These are phyloP conservation scores for Sebastes steindachneri DNA, from an alignment of 2,797 vertebrate genomes.

Conservation along the genomic window DNA sequence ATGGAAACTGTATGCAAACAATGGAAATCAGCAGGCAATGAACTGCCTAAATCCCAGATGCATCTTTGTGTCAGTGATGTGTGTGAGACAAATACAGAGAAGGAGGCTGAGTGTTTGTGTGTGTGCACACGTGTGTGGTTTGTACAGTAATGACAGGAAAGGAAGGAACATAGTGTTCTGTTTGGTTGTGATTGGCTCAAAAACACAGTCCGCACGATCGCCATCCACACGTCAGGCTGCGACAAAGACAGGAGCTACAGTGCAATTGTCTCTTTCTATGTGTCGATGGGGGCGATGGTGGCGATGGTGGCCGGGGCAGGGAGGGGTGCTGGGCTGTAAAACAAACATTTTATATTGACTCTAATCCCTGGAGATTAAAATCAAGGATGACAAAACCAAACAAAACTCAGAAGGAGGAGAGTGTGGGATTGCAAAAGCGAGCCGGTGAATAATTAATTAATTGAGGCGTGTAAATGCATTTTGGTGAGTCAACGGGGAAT, in stretches of 20 bases:
- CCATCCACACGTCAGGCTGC: background rate
- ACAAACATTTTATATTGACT: conserved; percentile 21
- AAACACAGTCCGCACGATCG: background rate
- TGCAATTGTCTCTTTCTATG: background rate
- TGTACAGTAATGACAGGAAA: conserved; percentile 30
- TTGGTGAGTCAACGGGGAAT: conserved; percentile 18
- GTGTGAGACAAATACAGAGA: background rate
- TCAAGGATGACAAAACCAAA: conserved; percentile 35
- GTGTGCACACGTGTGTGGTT: background rate
- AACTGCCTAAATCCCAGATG: background rate
- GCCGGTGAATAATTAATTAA: conserved; percentile 43
- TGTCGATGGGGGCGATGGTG: background rate
- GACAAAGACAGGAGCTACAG: background rate
- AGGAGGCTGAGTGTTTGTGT: background rate
- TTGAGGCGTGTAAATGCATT: conserved; percentile 36
- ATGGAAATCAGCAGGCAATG: background rate
- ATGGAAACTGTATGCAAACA: background rate
- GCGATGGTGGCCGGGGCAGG: background rate
- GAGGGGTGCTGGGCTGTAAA: background rate
- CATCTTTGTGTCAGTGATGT: conserved; percentile 12
- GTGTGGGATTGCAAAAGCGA: background rate
- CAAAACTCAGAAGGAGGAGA: background rate
- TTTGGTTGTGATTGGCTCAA: conserved; percentile 1
- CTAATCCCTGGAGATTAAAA: conserved; percentile 19
- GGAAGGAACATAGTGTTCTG: conserved; percentile 9